These are phyloP conservation scores for Eupeodes luniger DNA, from an alignment of 2,888 invertebrate genomes.

Conservation along the genomic window DNA sequence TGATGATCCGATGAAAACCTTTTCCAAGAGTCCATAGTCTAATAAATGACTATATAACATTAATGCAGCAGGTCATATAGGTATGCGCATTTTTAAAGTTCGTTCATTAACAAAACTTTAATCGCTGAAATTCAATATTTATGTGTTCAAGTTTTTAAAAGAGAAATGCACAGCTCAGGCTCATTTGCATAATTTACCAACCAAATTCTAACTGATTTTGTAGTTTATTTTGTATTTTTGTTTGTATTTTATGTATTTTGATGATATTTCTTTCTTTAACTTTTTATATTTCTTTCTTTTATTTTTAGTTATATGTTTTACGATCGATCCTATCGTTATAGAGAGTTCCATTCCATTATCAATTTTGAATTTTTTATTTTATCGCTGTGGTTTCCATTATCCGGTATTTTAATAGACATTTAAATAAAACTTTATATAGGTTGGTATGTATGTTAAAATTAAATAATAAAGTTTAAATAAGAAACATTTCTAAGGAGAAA, in stretches of 20 bases:
- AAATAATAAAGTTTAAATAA: slow-evolving; percentile 19
- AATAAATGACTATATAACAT: slow-evolving; percentile 24
- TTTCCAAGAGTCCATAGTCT: slow-evolving; percentile 3
- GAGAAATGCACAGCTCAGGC: slow-evolving; percentile 28
- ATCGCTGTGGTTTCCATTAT: slow-evolving; percentile 61
- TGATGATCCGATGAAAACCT: slow-evolving; percentile 20
- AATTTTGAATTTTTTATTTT: slow-evolving; percentile 55
- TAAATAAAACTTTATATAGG: slow-evolving; percentile 7
- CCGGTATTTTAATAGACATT: slow-evolving; percentile 48
- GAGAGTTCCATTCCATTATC: slow-evolving; percentile 47
- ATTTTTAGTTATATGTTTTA: slow-evolving; percentile 37
- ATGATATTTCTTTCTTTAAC: slow-evolving; percentile 21
- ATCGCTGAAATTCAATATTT: slow-evolving; percentile 51
- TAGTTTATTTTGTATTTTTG: not conserved
- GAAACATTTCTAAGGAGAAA: slow-evolving; percentile 36
- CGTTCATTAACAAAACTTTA: slow-evolving; percentile 51
- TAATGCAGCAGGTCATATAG: slow-evolving; percentile 17
- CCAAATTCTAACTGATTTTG: slow-evolving; percentile 40
- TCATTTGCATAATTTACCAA: slow-evolving; percentile 66
- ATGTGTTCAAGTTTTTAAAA: slow-evolving; percentile 50
- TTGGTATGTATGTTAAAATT: not conserved
- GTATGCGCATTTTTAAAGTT: slow-evolving; percentile 32
- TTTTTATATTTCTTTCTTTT: not conserved
- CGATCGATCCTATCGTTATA: slow-evolving; percentile 31
- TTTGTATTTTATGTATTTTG: not conserved